These are phyloP conservation scores for Tyrophagus putrescentiae DNA, from an alignment of 1,140 invertebrate genomes.

Conservation along the genomic window DNA sequence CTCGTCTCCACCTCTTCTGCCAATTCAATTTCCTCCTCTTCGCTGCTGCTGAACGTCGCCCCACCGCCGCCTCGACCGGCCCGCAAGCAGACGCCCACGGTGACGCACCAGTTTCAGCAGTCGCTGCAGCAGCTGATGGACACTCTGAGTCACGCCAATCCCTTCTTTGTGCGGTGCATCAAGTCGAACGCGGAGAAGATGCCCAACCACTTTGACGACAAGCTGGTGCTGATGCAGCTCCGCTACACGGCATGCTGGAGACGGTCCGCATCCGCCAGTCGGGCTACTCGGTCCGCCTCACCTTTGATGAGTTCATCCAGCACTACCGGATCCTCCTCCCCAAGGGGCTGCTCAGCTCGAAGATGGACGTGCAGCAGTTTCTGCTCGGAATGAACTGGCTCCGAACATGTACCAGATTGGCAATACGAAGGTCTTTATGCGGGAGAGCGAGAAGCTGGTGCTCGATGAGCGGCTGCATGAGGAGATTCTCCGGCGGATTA, in stretches of 20 bases:
- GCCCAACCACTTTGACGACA: slow-evolving; percentile 80
- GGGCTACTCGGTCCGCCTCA: slow-evolving; percentile 80
- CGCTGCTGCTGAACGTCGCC: not conserved
- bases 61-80: slow-evolving; percentile 23
- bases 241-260: slow-evolving; percentile 91
- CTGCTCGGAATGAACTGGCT: slow-evolving; percentile 61
- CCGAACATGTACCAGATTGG: slow-evolving; percentile 81
- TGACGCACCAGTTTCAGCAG: slow-evolving; percentile 83
- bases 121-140: slow-evolving; percentile 80
- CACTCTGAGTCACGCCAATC: slow-evolving; percentile 82
- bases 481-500: slow-evolving; percentile 79
- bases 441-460: slow-evolving; percentile 84
- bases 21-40: not conserved
- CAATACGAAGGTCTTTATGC: slow-evolving; percentile 72
- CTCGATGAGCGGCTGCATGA: slow-evolving; percentile 78
- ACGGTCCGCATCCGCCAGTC: slow-evolving; percentile 86
- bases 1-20: too few species aligned
- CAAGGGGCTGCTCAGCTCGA: slow-evolving; percentile 62
- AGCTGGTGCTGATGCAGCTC: slow-evolving; percentile 72
- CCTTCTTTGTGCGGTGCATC: slow-evolving; percentile 91
- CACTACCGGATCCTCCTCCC: slow-evolving; percentile 75
- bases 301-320: slow-evolving; percentile 87
- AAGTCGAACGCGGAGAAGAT: slow-evolving; percentile 47
- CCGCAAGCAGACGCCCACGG: slow-evolving; percentile 46
- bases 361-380: slow-evolving; percentile 62